Percentiles rank a stretch among this genome's conserved stretches.
phyloP scores from a whole-genome alignment of 2,113 vertebrate species.

The Strix aluco region DNA sequence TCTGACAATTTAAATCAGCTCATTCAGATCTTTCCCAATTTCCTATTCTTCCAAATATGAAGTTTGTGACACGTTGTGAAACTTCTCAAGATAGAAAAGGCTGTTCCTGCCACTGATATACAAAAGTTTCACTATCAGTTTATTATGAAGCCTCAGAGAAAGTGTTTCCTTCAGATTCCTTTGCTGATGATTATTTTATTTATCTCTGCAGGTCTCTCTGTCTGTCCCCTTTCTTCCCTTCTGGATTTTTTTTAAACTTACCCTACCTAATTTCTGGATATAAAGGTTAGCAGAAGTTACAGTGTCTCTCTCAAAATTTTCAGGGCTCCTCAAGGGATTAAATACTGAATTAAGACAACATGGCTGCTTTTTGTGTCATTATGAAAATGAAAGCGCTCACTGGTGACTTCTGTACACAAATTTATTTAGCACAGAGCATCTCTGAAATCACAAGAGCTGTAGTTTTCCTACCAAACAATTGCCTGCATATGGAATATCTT shows the following conservation, averaged over 20 bases:
- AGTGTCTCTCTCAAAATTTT: background rate
- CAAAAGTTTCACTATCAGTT: background rate
- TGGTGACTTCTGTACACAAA: background rate
- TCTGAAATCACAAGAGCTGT: background rate
- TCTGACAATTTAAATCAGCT: background rate
- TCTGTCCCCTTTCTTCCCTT: slow-evolving; percentile 49
- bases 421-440: background rate
- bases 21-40: background rate
- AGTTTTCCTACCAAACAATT: background rate
- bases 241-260: slow-evolving; percentile 48
- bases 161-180: slow-evolving; percentile 15
- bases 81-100: background rate
- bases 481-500: background rate
- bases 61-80: background rate
- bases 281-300: slow-evolving; percentile 25
- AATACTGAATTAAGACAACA: background rate
- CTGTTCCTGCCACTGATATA: background rate
- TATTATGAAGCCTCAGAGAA: slow-evolving; percentile 2
- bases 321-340: background rate
- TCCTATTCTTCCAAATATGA: background rate
- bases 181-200: slow-evolving; percentile 59
- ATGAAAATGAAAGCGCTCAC: background rate
- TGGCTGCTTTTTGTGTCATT: background rate
- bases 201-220: slow-evolving; percentile 64
- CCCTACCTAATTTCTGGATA: slow-evolving; percentile 37